phyloP scores from a whole-genome alignment of 2,797 vertebrate genomes.

The Mus spretus region DNA sequence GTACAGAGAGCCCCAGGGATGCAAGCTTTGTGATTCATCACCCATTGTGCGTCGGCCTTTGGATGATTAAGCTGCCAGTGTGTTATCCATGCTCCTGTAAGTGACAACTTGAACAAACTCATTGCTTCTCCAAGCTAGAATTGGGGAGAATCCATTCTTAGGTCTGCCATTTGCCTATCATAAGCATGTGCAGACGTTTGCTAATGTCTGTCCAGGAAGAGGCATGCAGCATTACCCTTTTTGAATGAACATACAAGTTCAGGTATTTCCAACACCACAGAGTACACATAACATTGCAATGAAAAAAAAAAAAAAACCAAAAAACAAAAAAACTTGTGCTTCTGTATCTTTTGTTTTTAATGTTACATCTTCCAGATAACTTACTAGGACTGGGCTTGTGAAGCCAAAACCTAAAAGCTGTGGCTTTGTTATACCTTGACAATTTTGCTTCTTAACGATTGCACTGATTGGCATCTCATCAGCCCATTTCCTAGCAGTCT shows the following conservation, averaged over 20 bases:
- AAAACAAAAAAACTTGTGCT: no score
- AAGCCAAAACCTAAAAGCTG: background rate
- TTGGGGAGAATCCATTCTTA: background rate
- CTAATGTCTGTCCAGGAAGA: background rate
- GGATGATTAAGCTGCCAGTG: background rate
- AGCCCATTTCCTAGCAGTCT: background rate
- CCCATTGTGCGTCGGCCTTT: background rate
- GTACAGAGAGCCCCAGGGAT: background rate
- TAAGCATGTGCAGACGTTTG: background rate
- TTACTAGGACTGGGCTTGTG: background rate
- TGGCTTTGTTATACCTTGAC: background rate
- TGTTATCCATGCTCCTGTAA: background rate
- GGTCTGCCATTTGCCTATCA: background rate
- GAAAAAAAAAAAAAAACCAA: background rate
- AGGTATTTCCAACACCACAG: background rate
- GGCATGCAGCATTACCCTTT: background rate
- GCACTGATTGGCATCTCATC: background rate
- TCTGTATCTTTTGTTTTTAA: background rate
- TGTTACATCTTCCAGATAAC: conserved; percentile 18
- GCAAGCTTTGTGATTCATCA: background rate
- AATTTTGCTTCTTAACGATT: background rate
- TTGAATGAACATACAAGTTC: background rate
- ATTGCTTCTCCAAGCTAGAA: background rate
- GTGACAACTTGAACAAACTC: no score
- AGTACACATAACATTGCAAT: background rate